Percentiles rank a stretch among this genome's conserved stretches.
These are phyloP conservation scores for Bucorvus abyssinicus DNA, from an alignment of 2,797 vertebrate species.

Conservation along the genomic window DNA sequence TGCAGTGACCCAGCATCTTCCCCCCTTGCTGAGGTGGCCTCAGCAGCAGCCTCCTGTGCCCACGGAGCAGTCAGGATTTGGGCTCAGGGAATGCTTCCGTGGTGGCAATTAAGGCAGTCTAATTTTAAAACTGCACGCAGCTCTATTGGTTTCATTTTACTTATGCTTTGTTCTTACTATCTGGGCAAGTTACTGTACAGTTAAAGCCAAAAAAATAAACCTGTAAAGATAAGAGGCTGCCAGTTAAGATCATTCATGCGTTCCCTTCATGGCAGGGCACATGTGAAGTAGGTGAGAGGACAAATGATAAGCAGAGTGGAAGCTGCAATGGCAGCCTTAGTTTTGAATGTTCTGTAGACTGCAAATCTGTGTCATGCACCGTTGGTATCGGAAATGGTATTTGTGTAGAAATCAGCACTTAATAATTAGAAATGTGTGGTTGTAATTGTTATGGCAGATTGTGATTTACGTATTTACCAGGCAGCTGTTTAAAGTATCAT, in stretches of 20 bases:
- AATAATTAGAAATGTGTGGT: not conserved
- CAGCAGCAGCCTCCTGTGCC: rapidly evolving
- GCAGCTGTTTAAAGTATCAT: not conserved
- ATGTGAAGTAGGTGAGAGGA: conserved; percentile 28
- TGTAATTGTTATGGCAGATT: not conserved
- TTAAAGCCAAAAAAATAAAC: not conserved
- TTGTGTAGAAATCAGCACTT: not conserved
- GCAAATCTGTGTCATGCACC: not conserved
- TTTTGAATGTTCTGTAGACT: not conserved
- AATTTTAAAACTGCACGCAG: not conserved
- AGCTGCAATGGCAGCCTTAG: not conserved
- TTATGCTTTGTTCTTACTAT: conserved; percentile 31
- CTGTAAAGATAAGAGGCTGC: conserved; percentile 7
- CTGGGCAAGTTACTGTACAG: not conserved
- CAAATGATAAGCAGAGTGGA: not conserved
- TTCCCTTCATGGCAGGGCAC: not conserved
- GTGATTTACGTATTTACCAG: not conserved
- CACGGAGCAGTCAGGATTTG: not conserved
- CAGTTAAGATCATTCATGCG: not conserved
- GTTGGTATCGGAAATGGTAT: not conserved
- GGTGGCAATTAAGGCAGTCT: not conserved
- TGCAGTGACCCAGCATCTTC: not conserved
- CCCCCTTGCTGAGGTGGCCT: not conserved
- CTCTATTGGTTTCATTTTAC: conserved; percentile 54
- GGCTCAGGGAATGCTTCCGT: not conserved